A percentile compares a stretch with the other conserved stretches of the same genome.
Evolutionary conservation across 64 coral and sea anemone genomes (phyloP).

Genomic region (Stichodactyla mertensii): DNA sequence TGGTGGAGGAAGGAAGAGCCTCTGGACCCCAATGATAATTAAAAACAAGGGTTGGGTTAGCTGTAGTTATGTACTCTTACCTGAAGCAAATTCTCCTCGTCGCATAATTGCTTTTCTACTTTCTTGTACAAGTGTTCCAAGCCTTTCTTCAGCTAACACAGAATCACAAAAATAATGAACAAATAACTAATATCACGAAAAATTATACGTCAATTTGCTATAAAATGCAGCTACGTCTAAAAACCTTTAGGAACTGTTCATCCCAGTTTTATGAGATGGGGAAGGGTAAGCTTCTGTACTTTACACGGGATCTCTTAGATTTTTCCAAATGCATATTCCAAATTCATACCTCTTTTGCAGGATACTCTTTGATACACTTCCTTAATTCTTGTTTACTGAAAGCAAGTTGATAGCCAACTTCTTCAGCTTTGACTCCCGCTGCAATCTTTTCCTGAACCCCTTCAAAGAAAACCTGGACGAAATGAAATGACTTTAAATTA

Average conservation of each 20-base stretch:
- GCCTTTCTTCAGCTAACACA: constrained; percentile 78
- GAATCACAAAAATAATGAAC: neutral
- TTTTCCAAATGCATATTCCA: too few species aligned
- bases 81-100: constrained; percentile 95
- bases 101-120: constrained; percentile 95
- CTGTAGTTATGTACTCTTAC: constrained; percentile 17
- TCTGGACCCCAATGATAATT: neutral
- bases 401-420: constrained; percentile 90
- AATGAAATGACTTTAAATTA: neutral
- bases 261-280: too few species aligned
- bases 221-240: too few species aligned
- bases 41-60: neutral
- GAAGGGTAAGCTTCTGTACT: too few species aligned
- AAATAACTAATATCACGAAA: neutral
- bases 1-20: neutral
- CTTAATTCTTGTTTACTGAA: constrained; percentile 99
- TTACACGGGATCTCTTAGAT: too few species aligned
- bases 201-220: too few species aligned
- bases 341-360: constrained; percentile 72
- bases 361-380: constrained; percentile 95
- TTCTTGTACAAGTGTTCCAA: constrained; percentile 95
- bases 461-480: constrained; percentile 83
- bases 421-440: constrained; percentile 92
- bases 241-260: too few species aligned
- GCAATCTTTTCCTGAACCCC: constrained; percentile 87